Percentiles rank a stretch among this genome's conserved stretches.
Conservation (phyloP, 2,113 vertebrate species). For the Oryzias celebensis region DNA sequence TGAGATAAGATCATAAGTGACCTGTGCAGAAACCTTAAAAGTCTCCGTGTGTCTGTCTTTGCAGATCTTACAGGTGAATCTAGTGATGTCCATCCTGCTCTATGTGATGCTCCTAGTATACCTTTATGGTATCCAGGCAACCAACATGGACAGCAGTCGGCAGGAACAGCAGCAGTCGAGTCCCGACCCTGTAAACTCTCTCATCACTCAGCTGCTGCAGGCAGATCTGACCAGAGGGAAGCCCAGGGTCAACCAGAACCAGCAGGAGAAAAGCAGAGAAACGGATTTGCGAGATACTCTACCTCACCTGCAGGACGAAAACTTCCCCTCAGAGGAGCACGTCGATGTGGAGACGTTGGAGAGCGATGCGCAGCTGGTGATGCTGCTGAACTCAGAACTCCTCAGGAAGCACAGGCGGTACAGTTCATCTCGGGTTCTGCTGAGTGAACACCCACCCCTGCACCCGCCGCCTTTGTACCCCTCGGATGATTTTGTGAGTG, state of each 20-base stretch:
- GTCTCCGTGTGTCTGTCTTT: slow-evolving; percentile 58
- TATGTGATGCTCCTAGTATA: slow-evolving; percentile 97
- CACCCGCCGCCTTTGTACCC: slow-evolving; percentile 90
- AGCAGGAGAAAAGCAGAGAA: slow-evolving; percentile 49
- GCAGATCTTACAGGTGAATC: slow-evolving; percentile 99
- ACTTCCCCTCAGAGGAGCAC: slow-evolving; percentile 39
- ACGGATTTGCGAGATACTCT: slow-evolving; percentile 18
- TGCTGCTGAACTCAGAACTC: slow-evolving; percentile 81
- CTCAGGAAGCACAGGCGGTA: slow-evolving; percentile 89
- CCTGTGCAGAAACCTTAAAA: background rate
- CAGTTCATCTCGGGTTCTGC: slow-evolving; percentile 89
- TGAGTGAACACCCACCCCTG: slow-evolving; percentile 87
- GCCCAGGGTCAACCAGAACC: slow-evolving; percentile 60
- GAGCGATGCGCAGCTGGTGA: slow-evolving; percentile 73
- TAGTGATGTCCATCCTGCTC: slow-evolving; percentile 99
- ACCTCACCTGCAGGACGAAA: slow-evolving; percentile 30
- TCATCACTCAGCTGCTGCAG: slow-evolving; percentile 95
- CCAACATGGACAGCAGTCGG: slow-evolving; percentile 85
- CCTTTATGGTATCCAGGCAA: slow-evolving; percentile 95
- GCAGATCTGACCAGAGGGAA: slow-evolving; percentile 87
- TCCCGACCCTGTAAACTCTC: slow-evolving; percentile 91
- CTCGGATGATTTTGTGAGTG: slow-evolving; percentile 85
- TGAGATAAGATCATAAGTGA: background rate
- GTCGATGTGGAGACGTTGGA: slow-evolving; percentile 65
- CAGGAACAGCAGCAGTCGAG: slow-evolving; percentile 78